Conservation (phyloP, 2,797 vertebrate genomes). For the Emydoidea blandingii region DNA sequence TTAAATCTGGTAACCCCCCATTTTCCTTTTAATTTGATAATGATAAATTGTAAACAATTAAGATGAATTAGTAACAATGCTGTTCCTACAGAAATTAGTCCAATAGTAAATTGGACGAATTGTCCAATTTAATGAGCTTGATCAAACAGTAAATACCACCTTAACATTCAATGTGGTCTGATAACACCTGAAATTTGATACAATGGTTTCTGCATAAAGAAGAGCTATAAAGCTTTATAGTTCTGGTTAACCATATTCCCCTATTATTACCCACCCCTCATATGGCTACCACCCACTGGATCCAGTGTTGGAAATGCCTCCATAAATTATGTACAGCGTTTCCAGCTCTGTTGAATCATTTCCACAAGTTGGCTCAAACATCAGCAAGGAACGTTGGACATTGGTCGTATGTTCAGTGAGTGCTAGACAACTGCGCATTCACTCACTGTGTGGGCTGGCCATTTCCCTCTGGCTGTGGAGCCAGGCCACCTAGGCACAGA, state of each 20-base stretch:
- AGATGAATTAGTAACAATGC: rapidly evolving
- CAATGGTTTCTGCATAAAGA: not conserved
- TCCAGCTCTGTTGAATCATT: not conserved
- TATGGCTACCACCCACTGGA: not conserved
- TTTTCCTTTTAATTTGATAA: not conserved
- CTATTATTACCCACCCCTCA: not conserved
- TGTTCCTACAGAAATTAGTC: not conserved
- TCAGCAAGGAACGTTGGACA: not conserved
- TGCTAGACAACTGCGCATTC: not conserved
- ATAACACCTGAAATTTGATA: not conserved
- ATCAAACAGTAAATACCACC: not conserved
- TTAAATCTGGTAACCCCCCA: not conserved
- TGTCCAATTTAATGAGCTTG: not conserved
- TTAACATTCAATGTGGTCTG: not conserved
- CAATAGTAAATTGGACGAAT: not conserved
- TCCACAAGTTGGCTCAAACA: not conserved
- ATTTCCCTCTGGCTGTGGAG: not conserved
- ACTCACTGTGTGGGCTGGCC: not conserved
- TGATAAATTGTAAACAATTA: not conserved
- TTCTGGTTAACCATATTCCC: not conserved
- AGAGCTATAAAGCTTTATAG: not conserved
- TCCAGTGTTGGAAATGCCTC: not conserved
- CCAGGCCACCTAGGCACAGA: not conserved
- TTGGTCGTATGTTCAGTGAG: not conserved
- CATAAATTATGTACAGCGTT: not conserved